These are phyloP conservation scores for Anthophora plumipes DNA, from an alignment of 2,888 invertebrate species.

Conservation along the genomic window DNA sequence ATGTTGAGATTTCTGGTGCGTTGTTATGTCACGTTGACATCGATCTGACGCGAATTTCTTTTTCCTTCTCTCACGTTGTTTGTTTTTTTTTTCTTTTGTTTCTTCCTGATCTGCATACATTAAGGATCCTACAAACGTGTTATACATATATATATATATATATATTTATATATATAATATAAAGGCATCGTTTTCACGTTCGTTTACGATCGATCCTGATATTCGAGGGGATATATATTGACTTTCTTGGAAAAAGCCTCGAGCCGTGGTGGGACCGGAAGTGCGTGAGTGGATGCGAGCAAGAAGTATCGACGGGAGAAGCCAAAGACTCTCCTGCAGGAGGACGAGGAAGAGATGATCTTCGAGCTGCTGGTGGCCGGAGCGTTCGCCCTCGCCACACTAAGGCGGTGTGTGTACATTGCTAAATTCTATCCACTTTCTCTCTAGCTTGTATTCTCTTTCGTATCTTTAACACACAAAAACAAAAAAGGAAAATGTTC, in stretches of 20 bases:
- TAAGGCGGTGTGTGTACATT: slow-evolving; percentile 85
- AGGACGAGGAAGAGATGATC: slow-evolving; percentile 83
- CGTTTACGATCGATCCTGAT: slow-evolving; percentile 7
- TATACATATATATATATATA: too few species aligned
- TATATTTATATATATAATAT: too few species aligned
- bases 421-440: slow-evolving; percentile 79
- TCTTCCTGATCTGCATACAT: not conserved
- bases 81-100: too few species aligned
- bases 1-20: slow-evolving; percentile 72
- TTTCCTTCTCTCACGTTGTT: too few species aligned
- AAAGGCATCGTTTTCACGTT: slow-evolving; percentile 7
- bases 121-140: not conserved
- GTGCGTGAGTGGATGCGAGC: slow-evolving; percentile 78
- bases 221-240: slow-evolving; percentile 8
- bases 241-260: slow-evolving; percentile 13
- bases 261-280: slow-evolving; percentile 65
- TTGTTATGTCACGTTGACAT: slow-evolving; percentile 72
- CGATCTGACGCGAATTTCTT: slow-evolving; percentile 56
- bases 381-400: slow-evolving; percentile 84
- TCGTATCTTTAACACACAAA: slow-evolving; percentile 7
- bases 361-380: slow-evolving; percentile 84
- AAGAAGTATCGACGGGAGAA: slow-evolving; percentile 74
- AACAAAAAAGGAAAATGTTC: too few species aligned
- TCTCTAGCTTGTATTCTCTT: slow-evolving; percentile 43
- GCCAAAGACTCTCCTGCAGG: slow-evolving; percentile 78